Percentiles rank a stretch among this genome's conserved stretches.
phyloP scores from a whole-genome alignment of 1,140 invertebrate genomes.

The Drosophila sechellia region DNA sequence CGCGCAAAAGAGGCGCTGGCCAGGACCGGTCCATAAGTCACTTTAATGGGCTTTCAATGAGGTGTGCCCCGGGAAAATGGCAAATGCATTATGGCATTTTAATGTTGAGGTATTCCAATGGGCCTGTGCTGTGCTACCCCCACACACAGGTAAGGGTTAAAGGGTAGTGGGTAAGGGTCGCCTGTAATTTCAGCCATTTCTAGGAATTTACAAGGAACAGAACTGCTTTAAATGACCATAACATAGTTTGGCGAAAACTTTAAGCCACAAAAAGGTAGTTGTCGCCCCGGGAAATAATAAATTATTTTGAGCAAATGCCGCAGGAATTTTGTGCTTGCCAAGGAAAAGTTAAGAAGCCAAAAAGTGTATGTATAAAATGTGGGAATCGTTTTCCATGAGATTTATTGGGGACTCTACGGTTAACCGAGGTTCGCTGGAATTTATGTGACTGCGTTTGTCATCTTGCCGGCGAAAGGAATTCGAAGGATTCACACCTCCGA shows the following conservation, averaged over 20 bases:
- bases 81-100: slow-evolving; percentile 82
- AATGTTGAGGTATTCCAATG: slow-evolving; percentile 75
- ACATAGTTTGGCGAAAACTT: slow-evolving; percentile 61
- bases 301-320: slow-evolving; percentile 76
- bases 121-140: not conserved
- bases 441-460: slow-evolving; percentile 76
- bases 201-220: slow-evolving; percentile 55
- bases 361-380: slow-evolving; percentile 49
- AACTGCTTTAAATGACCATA: slow-evolving; percentile 64
- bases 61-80: slow-evolving; percentile 49
- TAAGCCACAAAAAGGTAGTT: slow-evolving; percentile 68
- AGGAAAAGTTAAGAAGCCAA: slow-evolving; percentile 71
- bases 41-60: slow-evolving; percentile 83
- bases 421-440: slow-evolving; percentile 69
- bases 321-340: slow-evolving; percentile 73
- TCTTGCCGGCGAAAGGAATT: slow-evolving; percentile 54
- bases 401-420: slow-evolving; percentile 75
- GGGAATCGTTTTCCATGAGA: slow-evolving; percentile 78
- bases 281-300: slow-evolving; percentile 71
- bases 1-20: slow-evolving; percentile 27
- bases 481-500: slow-evolving; percentile 65
- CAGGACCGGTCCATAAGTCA: slow-evolving; percentile 70
- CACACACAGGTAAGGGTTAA: slow-evolving; percentile 29
- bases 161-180: not conserved
- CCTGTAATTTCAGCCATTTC: slow-evolving; percentile 54